Evolutionary conservation across 2,113 vertebrate genomes (phyloP), one percentile per base, ranked within the genome.

Genomic region (Tenebrosternarchus preto): DNA sequence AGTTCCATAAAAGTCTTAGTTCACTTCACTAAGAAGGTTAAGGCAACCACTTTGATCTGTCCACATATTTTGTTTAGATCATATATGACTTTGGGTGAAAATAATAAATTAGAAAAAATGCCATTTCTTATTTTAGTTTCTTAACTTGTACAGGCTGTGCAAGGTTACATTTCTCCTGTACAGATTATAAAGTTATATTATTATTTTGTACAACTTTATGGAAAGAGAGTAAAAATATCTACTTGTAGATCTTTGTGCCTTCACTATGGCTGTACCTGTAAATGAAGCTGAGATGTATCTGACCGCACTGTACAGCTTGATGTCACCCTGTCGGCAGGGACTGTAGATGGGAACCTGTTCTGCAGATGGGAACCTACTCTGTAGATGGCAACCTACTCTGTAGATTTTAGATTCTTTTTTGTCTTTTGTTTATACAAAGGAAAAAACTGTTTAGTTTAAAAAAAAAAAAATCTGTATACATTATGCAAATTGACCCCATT

Each of bases 141-240:
- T 92, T 93, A 93, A 93, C 95, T 93, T 98, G 96, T 98, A 96
- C 95, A 93, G 93, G 96, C 93, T 94, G 94, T 94, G 93, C 94
- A 95, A 92, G 93, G 93, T 94, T 95, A 95, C 94, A 93, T 91
- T 94, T 73, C 95, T 93, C 95, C 92, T 98, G 96, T 98, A 96
- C 95, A 96, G 95, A 97, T 92, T 95, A 94, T 95, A 95, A 95
- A 94, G 95, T 50, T 50, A 96, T 94, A 95, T 96, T 94, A 94
- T 96, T 96, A 96, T 97, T 98, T 98, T 98, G 93, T 98, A 96
- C 94, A 95, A 96, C 94, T 96, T 96, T 95, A 95, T 95, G 95
- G 93, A 96, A 95, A 92, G 93, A 93, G 70, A 80, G 92, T 91
- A 93, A 91, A 95, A 94, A 95, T n/a, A 98, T 93, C 92, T 95